A percentile compares a stretch with the other conserved stretches of the same genome.
These are phyloP conservation scores for Desmophyllum pertusum DNA, from an alignment of 92 coral and sea anemone species.

Conservation along the genomic window DNA sequence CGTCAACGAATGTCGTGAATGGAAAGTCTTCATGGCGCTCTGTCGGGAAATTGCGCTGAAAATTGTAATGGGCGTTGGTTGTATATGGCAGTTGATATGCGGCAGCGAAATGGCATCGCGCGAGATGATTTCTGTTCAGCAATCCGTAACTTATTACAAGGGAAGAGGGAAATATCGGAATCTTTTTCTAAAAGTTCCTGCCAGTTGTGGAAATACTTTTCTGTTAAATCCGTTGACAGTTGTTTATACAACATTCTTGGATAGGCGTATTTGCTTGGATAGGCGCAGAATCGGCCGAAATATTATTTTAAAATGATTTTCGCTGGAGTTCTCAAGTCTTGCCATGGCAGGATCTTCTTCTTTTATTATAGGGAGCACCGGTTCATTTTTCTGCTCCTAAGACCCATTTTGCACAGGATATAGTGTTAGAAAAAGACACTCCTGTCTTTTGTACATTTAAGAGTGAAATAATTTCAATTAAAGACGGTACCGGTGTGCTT, in stretches of 20 bases:
- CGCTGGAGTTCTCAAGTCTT: constrained; percentile 44
- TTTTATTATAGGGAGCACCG: constrained; percentile 50
- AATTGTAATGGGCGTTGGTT: neutral
- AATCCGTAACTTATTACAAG: too few species aligned
- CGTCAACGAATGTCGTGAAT: too few species aligned
- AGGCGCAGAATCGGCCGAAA: constrained; percentile 41
- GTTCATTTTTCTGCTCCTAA: constrained; percentile 54
- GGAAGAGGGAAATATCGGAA: constrained; percentile 57
- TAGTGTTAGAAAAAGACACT: constrained; percentile 46
- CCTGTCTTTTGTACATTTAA: constrained; percentile 39
- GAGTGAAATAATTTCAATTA: neutral
- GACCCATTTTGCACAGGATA: constrained; percentile 42
- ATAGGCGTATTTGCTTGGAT: constrained; percentile 64
- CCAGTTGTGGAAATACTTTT: constrained; percentile 63
- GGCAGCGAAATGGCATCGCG: too few species aligned
- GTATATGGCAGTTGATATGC: too few species aligned
- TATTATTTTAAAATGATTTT: constrained; percentile 50
- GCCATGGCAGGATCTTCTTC: constrained; percentile 46
- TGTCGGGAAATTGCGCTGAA: neutral
- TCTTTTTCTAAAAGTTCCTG: constrained; percentile 53
- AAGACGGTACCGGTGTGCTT: constrained; percentile 13
- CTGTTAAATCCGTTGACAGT: constrained; percentile 46
- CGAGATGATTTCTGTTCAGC: too few species aligned
- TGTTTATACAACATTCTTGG: constrained; percentile 44
- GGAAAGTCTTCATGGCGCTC: too few species aligned